Evolutionary conservation across 1,140 invertebrate species (phyloP), one percentile per base, ranked within the genome.

Genomic region (Drosophila obscura): DNA sequence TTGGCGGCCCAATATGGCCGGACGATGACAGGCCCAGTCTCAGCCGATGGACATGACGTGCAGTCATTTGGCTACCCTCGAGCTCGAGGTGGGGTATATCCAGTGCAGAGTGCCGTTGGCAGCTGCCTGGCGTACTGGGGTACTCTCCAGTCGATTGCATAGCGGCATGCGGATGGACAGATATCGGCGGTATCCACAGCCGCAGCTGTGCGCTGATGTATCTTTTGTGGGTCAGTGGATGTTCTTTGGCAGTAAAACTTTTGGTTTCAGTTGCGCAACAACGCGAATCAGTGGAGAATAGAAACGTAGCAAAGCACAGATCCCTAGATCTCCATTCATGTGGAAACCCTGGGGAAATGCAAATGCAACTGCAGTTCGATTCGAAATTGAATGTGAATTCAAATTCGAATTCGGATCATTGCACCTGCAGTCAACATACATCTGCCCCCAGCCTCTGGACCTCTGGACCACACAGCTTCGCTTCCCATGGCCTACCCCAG

Each of bases 201-300:
- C 68, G 45, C 60, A 50, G 15, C 43, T 3, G 43, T 22, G 15
- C 26, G 46, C 8, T 19, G 55, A 3, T 45, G 35, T 63, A 51
- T 56, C 55, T 72, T 84, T 84, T 85, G 59, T 77, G 78, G 80
- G 81, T 80, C 81, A 85, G 43, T 57, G 35, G 60, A 64, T 46
- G 52, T 80, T 63, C 65, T 75, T 50, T 51, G 61, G 53, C 51
- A 35, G 31, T 35, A 50, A 71, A 52, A 81, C 78, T 81, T 50
- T 81, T 81, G 78, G 57, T 81, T 81, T 81, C 78, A 64, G 81
- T 82, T 65, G 79, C 73, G 79, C 59, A 81, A 81, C 58, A 58
- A 24, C 1, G 26, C 15, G 49, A 68, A 67, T 65, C 60, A 45
- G 35, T 43, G 7, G 28, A 31, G 28, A 31, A 31, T 31, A 7